phyloP scores from a whole-genome alignment of 2,888 invertebrate species.

The Cheilosia grossa region DNA sequence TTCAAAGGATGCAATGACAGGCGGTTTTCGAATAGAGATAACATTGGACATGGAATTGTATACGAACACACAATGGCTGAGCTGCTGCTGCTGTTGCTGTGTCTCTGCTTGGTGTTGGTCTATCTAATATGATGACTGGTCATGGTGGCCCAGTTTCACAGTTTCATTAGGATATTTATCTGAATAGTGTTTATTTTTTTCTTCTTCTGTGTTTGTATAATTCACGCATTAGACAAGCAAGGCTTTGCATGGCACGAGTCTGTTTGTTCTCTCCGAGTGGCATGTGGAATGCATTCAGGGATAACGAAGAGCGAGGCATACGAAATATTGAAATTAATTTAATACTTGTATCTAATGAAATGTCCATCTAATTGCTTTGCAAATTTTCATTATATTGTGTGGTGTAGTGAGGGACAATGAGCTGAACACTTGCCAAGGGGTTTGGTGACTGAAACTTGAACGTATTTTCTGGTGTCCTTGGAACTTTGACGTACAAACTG shows the following conservation, averaged over 20 bases:
- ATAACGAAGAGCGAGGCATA: slow-evolving; percentile 27
- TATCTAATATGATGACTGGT: slow-evolving; percentile 29
- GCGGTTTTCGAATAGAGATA: slow-evolving; percentile 20
- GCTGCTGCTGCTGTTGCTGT: no score
- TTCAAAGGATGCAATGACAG: slow-evolving; percentile 48
- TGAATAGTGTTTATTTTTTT: neutral
- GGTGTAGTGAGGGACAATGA: neutral
- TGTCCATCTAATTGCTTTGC: slow-evolving; percentile 28
- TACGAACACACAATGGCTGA: neutral
- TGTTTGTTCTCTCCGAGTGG: slow-evolving; percentile 8
- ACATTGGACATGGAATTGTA: slow-evolving; percentile 1
- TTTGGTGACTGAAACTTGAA: neutral
- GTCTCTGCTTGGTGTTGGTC: neutral
- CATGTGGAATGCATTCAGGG: slow-evolving; percentile 19
- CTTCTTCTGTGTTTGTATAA: slow-evolving; percentile 9
- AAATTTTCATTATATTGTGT: neutral
- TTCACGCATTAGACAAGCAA: slow-evolving; percentile 13
- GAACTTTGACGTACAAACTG: neutral
- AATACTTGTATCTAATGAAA: slow-evolving; percentile 25
- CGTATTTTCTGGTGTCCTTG: slow-evolving; percentile 15
- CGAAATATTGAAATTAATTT: slow-evolving; percentile 46
- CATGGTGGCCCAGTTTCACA: slow-evolving; percentile 35
- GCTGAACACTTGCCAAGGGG: slow-evolving; percentile 28
- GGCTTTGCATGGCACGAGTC: neutral
- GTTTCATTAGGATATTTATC: slow-evolving; percentile 19